Base-by-base conservation (phyloP, 2,888 invertebrate species). In the Oscheius sp. region DNA sequence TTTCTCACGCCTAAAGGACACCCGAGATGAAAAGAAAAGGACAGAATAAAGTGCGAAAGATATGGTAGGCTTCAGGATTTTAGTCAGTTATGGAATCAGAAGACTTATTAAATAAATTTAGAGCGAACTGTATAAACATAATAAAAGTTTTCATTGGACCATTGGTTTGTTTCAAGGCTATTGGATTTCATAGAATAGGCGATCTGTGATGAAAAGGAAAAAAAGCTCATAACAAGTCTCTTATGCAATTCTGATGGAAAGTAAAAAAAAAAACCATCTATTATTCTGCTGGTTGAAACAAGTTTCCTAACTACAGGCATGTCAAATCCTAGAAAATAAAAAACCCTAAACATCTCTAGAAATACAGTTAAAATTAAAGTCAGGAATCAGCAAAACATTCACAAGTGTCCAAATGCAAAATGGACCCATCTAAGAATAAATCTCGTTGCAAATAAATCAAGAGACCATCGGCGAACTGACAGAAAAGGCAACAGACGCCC, bases 1-100 rank as follows among this genome's bases (percentile, higher is more conserved):
- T 59, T 54, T 54, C 54, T 44, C 59, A 59, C 59, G 59, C 59
- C 59, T 9, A 14, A 28, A 17, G 38, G 28, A 24, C 41, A 47
- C 47, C 20, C 22, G 24, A 17, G 45, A 17, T 14, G 45, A 47
- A 24, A 24, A 47, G 12, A 24, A 47, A 47, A 24, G 47, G 47
- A 47, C 8, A 24, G 22, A 47, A 47, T 2, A 24, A 24, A 47
- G n/a, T 41, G 41, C 41, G 41, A 41, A 14, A 20, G 12, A 4
- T 3, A 12, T 6, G 41, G 20, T 14, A 41, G 41, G 41, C 20
- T 14, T 41, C 41, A 41, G 20, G n/a, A 41, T 41, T 41, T 41
- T 20, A n/a, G n/a, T n/a, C n/a, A n/a, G n/a, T n/a, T n/a, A n/a
- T n/a, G n/a, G n/a, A n/a, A n/a, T n/a, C n/a, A n/a, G n/a, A n/a